Base-by-base conservation (phyloP, 2,888 invertebrate genomes). In the Melanostoma mellinum region DNA sequence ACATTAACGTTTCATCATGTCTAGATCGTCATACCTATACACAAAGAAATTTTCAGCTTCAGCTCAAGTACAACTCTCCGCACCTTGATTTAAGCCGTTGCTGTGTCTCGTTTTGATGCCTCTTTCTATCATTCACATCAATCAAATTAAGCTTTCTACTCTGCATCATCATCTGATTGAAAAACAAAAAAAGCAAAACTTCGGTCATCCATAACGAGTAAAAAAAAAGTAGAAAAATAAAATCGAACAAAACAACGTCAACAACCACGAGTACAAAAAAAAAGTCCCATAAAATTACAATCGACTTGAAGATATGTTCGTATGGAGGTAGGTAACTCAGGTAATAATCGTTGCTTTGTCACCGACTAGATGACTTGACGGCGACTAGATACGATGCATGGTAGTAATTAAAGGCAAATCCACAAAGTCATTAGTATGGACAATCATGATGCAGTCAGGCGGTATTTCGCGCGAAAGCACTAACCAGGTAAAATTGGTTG, bases 351-450 rank as follows among this genome's bases (percentile, higher is more conserved):
- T 36, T 50, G 63, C 63, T 32, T 63, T 63, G 48, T 63, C 36
- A 48, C 36, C 20, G 9, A 35, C 60, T 0, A 8, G 36, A 48
- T 63, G 38, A 40, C 63, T 63, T 50, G n/a, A 20, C 20, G 20
- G 20, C 20, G 63, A 50, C 48, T 63, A 20, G 46, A 20, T 68
- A 52, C 46, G 44, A 68, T 35, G 36, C 30, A 48, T 68, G 55
- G 20, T 38, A 46, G 73, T 77, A 69, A 82, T 82, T 82, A 77
- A 73, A 78, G 73, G 78, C 48, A 58, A 77, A 77, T 81, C 77
- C 72, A 55, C 46, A 61, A 42, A 78, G 68, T 78, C 82, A 82
- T 82, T 82, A 82, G 73, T 82, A 82, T 78, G 73, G 63, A 74
- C 73, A 69, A 82, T 58, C 73, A 74, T 73, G 78, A 78, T 82